Evolutionary conservation across 2,888 invertebrate species (phyloP), one percentile per base, ranked within the genome.

Genomic region (Ametastegia equiseti): DNA sequence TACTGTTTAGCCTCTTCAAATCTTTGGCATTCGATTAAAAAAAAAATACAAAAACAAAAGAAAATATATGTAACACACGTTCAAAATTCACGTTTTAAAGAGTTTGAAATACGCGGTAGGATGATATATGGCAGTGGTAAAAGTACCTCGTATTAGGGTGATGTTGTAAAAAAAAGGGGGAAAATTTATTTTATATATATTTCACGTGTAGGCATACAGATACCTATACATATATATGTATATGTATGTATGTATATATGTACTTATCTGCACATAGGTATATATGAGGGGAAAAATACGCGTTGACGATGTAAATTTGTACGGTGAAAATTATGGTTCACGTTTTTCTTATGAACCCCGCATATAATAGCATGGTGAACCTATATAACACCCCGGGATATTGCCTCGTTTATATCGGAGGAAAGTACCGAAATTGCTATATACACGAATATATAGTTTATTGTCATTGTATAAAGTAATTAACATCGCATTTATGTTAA

Each of bases 401-500:
- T 60, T 30, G 15, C 30, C 15, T 15, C 23, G 27, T 60, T 60
- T 60, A 57, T 60, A 30, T 27, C 60, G 30, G 36, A 19, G 6
- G 15, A 67, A 23, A 39, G 39, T 67, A 19, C 39, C 71, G 71
- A 71, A 71, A 30, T 71, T 13, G 45, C 15, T 27, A 15, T 19
- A 45, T 30, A 36, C 23, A 15, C 42, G 42, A 42, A 42, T 69
- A 5, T 69, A 69, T 23, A 54, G n/a, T n/a, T 42, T 42, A 6
- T 42, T 9, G 42, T 9, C 5, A 42, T 42, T 23, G n/a, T 9
- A 13, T 47, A n/a, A 47, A 15, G n/a, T 71, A 71, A 45, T 71
- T 71, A 45, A 60, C 13, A 71, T 63, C 23, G 47, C 23, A 23
- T 71, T 71, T 71, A 15, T 71, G 71, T 30, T 71, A 47, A 71